Evolutionary conservation across 1,140 invertebrate genomes (phyloP).

Genomic region (Pentalonia nigronervosa): DNA sequence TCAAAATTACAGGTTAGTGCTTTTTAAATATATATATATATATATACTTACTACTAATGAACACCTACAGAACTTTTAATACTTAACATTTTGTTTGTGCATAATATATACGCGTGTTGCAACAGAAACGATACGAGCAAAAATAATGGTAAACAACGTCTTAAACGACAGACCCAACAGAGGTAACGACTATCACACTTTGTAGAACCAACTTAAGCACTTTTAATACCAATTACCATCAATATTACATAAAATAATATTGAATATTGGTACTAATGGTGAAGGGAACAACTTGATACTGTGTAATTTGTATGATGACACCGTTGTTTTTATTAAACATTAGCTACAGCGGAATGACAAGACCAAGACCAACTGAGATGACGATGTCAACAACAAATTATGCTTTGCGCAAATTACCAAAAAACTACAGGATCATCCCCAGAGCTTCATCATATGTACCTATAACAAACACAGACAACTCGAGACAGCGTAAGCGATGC

Average conservation of each 20-base stretch:
- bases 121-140: conserved; percentile 52
- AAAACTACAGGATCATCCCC: neutral
- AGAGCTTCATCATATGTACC: conserved; percentile 43
- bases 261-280: conserved; percentile 45
- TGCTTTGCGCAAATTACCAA: conserved; percentile 43
- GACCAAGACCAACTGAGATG: conserved; percentile 47
- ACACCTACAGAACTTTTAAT: conserved; percentile 30
- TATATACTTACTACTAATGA: neutral
- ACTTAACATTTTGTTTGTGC: conserved; percentile 38
- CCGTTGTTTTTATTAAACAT: conserved; percentile 54
- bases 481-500: neutral
- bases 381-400: conserved; percentile 48
- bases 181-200: conserved; percentile 55
- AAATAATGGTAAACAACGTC: conserved; percentile 50
- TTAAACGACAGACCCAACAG: conserved; percentile 54
- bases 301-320: conserved; percentile 47
- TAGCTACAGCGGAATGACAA: conserved; percentile 45
- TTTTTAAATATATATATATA: neutral
- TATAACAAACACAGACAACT: conserved; percentile 43
- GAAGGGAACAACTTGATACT: conserved; percentile 34
- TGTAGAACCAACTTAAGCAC: conserved; percentile 49
- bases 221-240: conserved; percentile 49
- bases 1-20: conserved; percentile 56
- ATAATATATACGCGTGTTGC: conserved; percentile 39
- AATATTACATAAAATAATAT: conserved; percentile 39